A percentile compares a stretch with the other conserved stretches of the same genome.
Evolutionary conservation across 2,113 vertebrate genomes (phyloP).

Genomic region (Acrocephalus arundinaceus): DNA sequence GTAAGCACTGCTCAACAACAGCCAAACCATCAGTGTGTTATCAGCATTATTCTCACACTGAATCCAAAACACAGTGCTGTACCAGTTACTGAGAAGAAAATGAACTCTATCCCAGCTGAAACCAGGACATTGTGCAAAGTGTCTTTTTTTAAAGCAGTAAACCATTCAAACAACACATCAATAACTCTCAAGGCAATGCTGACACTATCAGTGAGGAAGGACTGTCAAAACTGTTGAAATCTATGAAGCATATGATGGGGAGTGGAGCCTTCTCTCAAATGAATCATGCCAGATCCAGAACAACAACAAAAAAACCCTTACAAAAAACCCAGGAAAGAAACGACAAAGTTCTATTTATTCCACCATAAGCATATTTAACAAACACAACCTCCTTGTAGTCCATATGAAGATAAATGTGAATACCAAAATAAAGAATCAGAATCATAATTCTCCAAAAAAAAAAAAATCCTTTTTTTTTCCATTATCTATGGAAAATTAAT

Average conservation of each 20-base stretch:
- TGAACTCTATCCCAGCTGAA: not conserved
- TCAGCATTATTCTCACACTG: no score
- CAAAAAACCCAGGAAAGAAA: not conserved
- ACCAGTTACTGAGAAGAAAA: not conserved
- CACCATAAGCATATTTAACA: not conserved
- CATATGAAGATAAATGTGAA: not conserved
- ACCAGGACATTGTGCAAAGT: not conserved
- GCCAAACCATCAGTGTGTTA: not conserved
- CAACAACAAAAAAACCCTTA: not conserved
- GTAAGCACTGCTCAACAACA: not conserved
- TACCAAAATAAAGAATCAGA: not conserved
- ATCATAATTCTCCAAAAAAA: not conserved
- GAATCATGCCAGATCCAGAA: not conserved
- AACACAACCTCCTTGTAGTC: not conserved
- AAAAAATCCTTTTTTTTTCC: not conserved
- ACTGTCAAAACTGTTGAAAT: not conserved
- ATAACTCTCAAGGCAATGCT: not conserved
- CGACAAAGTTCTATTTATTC: not conserved
- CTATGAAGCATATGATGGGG: not conserved
- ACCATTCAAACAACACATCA: not conserved
- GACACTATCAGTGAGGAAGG: not conserved
- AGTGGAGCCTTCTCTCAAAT: not conserved
- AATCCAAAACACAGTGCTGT: not conserved
- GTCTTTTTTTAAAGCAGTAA: not conserved
- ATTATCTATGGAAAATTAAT: not conserved